Evolutionary conservation across 1,140 invertebrate genomes (phyloP), one percentile per base, ranked within the genome.

Genomic region (Galleria mellonella): DNA sequence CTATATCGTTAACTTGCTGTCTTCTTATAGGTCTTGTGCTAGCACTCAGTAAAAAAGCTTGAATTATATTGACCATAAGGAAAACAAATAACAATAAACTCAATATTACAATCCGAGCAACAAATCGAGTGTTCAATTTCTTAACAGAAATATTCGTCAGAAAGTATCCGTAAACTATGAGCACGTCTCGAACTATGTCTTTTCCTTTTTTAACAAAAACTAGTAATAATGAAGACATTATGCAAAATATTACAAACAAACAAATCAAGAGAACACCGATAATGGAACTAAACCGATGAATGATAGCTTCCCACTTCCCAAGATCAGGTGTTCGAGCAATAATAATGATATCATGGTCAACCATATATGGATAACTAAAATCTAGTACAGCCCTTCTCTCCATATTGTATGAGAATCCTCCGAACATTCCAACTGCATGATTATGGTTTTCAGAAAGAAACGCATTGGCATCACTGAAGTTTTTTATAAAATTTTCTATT

Each of bases 101-200:
- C 7, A 28, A 14, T 4, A 58, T 27, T 14, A 55, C 10, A 4
- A 65, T 11, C 13, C 31, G 33, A n/a, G 44, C 10, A 4, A 48
- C 13, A 11, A 43, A 27, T 9, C 33, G 42, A 4, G 31, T 8
- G 17, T 36, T 42, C 3, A 47, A 51, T 0, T 32, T 38, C 9
- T 29, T 47, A 7, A 38, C 31, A 31, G 7, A 27, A 9, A 23
- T 43, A 32, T 47, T 65, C 28, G 47, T 47, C 5, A 52, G 41
- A 32, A 65, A 38, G 17, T 53, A 65, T 8, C 62, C 57, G 9
- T 54, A 50, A 2, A 65, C 55, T 7, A 53, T 47, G 12, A 61
- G 10, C 28, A 55, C n/a, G 11, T 55, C 40, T 11, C 44, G 47
- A 4, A 42, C 28, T 1, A 23, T 12, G 29, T 54, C 50, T 15